Evolutionary conservation across 2,888 invertebrate species (phyloP), one percentile per base, ranked within the genome.

Genomic region (Lissonota sp.): DNA sequence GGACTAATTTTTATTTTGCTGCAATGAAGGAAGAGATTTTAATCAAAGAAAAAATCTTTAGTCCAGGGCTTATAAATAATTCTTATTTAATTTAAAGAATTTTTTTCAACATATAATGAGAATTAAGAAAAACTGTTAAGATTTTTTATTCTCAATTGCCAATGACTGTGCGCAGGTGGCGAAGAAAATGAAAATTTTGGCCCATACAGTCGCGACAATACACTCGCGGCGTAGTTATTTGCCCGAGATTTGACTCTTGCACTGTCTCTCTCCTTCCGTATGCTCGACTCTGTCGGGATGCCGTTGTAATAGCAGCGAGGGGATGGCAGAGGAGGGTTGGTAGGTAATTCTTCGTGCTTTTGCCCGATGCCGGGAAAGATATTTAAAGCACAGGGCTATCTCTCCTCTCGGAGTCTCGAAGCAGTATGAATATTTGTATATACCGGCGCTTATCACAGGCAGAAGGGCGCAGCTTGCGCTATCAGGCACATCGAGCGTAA

Each of bases 321-420:
- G 49, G 63, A 12, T 26, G 26, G 26, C 26, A 26, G 26, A 26
- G 26, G 26, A 26, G 26, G 26, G 26, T 26, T 26, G 12, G 40
- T 42, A 55, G 64, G 62, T 72, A 71, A 80, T 80, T 57, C 72
- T 66, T 71, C 26, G 62, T 44, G 26, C 44, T 44, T 55, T 77
- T 66, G 67, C 53, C 12, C 51, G 60, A 73, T 58, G 77, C 78
- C 66, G 70, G 60, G 64, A 60, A 78, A 77, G 81, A 78, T 81
- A 81, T 81, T 81, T 81, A 74, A 78, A 81, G 81, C 77, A 44
- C 80, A 44, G 69, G 72, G 37, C 70, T 60, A 70, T 60, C 53
- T 73, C 73, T 69, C 39, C 67, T 26, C 26, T 51, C 69, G 49
- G 37, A 63, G 7, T 77, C 71, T 69, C 16, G 39, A 12, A 53